A percentile compares a stretch with the other conserved stretches of the same genome.
Evolutionary conservation across 1,140 invertebrate genomes (phyloP).

Genomic region (Cyrtorhinus lividipennis): DNA sequence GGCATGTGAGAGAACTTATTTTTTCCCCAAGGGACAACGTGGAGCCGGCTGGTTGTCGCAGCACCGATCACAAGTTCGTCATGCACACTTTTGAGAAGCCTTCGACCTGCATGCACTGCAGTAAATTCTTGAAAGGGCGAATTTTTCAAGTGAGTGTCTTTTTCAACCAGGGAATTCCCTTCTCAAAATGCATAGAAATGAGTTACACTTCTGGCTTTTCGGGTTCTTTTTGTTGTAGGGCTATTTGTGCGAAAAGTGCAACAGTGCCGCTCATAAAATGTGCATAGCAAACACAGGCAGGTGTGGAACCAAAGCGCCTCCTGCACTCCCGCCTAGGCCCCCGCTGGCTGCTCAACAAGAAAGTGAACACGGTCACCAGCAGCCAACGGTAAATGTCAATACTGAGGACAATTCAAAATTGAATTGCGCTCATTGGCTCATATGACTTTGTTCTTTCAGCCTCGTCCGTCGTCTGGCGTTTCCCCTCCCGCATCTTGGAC

Average conservation of each 20-base stretch:
- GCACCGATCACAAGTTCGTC: constrained; percentile 73
- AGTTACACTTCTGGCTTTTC: constrained; percentile 14
- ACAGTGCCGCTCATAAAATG: constrained; percentile 55
- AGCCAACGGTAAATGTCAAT: constrained; percentile 10
- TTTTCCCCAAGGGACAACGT: constrained; percentile 90
- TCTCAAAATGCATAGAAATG: background rate
- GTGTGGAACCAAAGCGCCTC: constrained; percentile 43
- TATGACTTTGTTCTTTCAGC: constrained; percentile 13
- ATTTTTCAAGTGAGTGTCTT: constrained; percentile 58
- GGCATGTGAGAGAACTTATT: too few species aligned
- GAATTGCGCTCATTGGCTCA: too few species aligned
- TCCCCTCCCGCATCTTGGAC: constrained; percentile 22
- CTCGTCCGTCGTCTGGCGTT: background rate
- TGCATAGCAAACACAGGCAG: constrained; percentile 59
- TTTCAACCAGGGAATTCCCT: constrained; percentile 1
- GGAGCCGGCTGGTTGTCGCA: constrained; percentile 56
- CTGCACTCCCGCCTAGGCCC: constrained; percentile 36
- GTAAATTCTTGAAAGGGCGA: constrained; percentile 76
- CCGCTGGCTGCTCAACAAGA: constrained; percentile 28
- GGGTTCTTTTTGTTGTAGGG: constrained; percentile 37
- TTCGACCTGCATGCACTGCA: constrained; percentile 63
- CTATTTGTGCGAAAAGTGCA: constrained; percentile 60
- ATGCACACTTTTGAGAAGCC: constrained; percentile 76
- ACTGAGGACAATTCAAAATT: too few species aligned
- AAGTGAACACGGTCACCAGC: constrained; percentile 12